Base-by-base conservation (phyloP, 2,797 vertebrate species). In the Nothura maculosa region DNA sequence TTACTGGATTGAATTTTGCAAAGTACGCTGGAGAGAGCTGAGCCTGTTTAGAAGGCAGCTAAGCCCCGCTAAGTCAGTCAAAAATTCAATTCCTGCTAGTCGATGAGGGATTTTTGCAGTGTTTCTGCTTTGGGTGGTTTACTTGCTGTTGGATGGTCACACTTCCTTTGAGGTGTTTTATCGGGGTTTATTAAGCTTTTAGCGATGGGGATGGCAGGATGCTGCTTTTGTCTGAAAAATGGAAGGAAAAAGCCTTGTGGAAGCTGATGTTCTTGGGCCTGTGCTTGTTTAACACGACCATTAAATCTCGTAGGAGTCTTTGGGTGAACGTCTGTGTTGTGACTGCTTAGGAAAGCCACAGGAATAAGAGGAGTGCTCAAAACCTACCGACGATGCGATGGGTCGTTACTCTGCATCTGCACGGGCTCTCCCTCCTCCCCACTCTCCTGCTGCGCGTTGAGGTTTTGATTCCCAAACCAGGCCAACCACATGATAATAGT, bases 1-100 rank as follows among this genome's bases (percentile, higher is more conserved):
- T 97, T 96, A 93, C 88, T 81, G 90, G 93, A 95, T 80, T 92
- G 94, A 86, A 93, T 95, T 93, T 81, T 83, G 60, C 92, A 72
- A 93, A 96, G 93, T 64, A 57, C 54, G 6, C 94, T 43, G 30
- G 84, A 81, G 93, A 95, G 60, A 62, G 84, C 70, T 91, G 93
- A 95, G 92, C 83, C 80, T 92, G 83, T 93, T 95, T 68, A 81
- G 81, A 93, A 90, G 70, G 84, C 73, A 83, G 85, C 92, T 93
- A 91, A 95, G 72, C 79, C 47, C 63, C 63, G 91, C 77, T 81
- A 79, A 96, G 82, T 93, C 89, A 84, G 84, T 93, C 87, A 94
- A 93, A 94, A 95, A 90, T 67, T 78, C 92, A 89, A 69, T 90
- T 93, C 94, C 1, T 55, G 76, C 34, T 40, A 50, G 81, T 36